Conservation (phyloP, 2,888 invertebrate species). For the Cerceris rybyensis region DNA sequence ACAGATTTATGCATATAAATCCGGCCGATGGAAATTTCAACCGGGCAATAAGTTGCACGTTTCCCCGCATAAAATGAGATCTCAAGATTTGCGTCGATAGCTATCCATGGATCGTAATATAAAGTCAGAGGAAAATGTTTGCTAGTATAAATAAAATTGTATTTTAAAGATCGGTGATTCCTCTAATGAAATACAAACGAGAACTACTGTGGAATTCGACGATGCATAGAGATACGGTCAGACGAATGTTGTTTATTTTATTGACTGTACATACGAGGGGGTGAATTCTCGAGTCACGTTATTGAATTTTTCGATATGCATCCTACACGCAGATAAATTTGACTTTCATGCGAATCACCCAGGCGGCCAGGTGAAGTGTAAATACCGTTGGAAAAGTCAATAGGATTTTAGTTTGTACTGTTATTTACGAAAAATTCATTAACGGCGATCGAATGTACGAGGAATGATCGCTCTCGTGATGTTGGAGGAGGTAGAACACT, state of each 20-base stretch:
- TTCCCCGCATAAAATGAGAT: no score
- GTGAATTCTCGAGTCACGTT: not conserved
- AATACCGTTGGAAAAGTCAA: not conserved
- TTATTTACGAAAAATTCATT: constrained; percentile 13
- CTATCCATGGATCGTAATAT: no score
- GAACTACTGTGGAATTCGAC: not conserved
- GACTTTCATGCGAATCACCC: not conserved
- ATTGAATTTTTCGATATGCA: constrained; percentile 4
- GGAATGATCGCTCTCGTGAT: not conserved
- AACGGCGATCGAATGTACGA: not conserved
- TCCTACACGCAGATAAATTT: constrained; percentile 5
- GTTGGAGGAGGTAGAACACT: not conserved
- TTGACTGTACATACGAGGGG: not conserved
- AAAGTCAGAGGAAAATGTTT: no score
- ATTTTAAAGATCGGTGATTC: no score
- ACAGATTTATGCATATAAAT: not conserved
- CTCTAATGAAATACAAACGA: no score
- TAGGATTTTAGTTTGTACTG: not conserved
- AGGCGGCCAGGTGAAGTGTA: not conserved
- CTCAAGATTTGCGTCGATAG: no score
- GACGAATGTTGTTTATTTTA: not conserved
- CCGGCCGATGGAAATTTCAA: not conserved
- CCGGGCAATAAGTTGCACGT: no score
- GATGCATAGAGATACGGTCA: not conserved
- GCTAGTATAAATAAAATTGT: no score